phyloP scores from a whole-genome alignment of 2,113 vertebrate genomes.

The Dicentrarchus labrax region DNA sequence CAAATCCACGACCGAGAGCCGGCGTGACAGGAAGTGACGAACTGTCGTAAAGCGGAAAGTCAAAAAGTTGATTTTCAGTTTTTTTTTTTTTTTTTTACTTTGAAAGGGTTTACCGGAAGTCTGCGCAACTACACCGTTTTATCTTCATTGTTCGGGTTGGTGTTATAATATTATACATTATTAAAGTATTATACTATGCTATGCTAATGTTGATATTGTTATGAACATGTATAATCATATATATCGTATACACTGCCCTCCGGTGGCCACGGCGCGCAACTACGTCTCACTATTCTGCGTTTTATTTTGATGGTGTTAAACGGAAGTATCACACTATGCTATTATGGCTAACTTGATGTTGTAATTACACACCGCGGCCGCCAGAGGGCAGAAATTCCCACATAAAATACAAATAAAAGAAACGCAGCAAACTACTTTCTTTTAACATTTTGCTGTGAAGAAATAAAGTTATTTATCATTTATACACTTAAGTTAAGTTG shows the following conservation, averaged over 20 bases:
- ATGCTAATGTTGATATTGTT: no score
- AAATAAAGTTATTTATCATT: no score
- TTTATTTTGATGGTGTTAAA: not conserved
- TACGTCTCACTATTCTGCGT: not conserved
- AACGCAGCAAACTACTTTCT: not conserved
- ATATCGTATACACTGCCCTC: not conserved
- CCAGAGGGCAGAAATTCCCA: not conserved
- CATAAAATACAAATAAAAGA: not conserved
- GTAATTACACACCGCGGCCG: not conserved
- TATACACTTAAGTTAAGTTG: no score
- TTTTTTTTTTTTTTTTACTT: not conserved
- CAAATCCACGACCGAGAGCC: slow-evolving; percentile 15
- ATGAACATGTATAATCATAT: no score
- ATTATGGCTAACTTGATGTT: not conserved
- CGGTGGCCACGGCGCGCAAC: not conserved
- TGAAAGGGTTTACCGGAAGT: no score
- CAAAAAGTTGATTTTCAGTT: no score
- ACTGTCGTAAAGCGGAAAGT: slow-evolving; percentile 32
- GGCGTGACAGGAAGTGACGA: slow-evolving; percentile 72
- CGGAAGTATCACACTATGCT: not conserved
- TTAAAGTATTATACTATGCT: no score
- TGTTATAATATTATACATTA: no score
- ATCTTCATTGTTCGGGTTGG: no score
- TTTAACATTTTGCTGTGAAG: no score
- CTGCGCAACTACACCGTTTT: not conserved